Percentiles rank a stretch among this genome's conserved stretches.
Evolutionary conservation across 2,113 vertebrate species (phyloP).

Genomic region (Anguilla rostrata): DNA sequence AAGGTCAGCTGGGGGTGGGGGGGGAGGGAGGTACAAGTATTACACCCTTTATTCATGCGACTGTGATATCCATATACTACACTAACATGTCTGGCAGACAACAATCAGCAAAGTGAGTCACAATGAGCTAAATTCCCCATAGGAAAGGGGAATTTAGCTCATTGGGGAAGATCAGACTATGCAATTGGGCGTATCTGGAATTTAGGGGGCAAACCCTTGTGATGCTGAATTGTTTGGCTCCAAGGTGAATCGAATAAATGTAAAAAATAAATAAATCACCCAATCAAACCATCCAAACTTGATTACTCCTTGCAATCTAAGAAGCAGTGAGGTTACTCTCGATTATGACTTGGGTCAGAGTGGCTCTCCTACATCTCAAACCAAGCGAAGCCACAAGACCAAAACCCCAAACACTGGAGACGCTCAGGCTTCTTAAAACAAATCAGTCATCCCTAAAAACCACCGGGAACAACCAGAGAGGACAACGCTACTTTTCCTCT

Average conservation of each 20-base stretch:
- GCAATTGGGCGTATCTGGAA: constrained; percentile 32
- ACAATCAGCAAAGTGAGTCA: neutral
- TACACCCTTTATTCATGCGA: neutral
- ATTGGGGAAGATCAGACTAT: neutral
- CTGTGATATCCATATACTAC: neutral
- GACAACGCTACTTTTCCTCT: constrained; percentile 71
- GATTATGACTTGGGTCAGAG: neutral
- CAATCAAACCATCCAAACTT: neutral
- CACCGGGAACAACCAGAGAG: constrained; percentile 40
- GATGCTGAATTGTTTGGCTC: neutral
- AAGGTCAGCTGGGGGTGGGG: constrained; percentile 81
- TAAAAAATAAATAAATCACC: neutral
- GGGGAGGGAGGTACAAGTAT: constrained; percentile 1
- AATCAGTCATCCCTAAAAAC: constrained; percentile 33
- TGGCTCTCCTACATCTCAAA: neutral
- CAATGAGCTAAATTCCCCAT: no score
- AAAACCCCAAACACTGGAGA: neutral
- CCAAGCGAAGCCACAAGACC: constrained; percentile 20
- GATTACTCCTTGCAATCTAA: neutral
- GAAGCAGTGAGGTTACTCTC: neutral
- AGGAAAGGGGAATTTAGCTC: neutral
- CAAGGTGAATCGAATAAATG: no score
- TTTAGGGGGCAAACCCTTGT: constrained; percentile 18
- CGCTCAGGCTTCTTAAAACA: neutral
- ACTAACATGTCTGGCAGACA: neutral